These are phyloP conservation scores for Drosophila kanekoi DNA, from an alignment of 2,888 invertebrate species.

Conservation along the genomic window DNA sequence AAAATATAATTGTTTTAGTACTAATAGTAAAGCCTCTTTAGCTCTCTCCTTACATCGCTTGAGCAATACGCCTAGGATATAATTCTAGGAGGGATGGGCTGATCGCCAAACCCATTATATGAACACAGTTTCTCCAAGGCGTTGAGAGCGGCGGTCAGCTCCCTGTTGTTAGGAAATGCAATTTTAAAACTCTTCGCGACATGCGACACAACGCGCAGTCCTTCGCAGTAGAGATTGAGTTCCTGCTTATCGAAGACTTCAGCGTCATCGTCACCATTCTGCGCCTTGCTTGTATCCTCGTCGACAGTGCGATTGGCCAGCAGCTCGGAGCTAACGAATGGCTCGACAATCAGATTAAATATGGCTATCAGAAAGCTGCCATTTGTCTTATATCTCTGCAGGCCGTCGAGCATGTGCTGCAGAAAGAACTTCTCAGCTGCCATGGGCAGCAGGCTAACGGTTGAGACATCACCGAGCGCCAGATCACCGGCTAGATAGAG, in stretches of 20 bases:
- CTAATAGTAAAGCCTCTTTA: slow-evolving; percentile 2
- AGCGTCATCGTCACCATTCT: slow-evolving; percentile 7
- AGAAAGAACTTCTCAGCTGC: slow-evolving; percentile 75
- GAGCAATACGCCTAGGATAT: neutral
- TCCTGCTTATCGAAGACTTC: slow-evolving; percentile 83
- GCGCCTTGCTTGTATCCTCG: neutral
- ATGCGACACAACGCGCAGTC: slow-evolving; percentile 69
- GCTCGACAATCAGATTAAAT: slow-evolving; percentile 73
- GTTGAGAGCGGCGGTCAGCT: slow-evolving; percentile 46
- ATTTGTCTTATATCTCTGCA: slow-evolving; percentile 51
- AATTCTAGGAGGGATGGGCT: neutral
- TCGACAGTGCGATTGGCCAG: slow-evolving; percentile 29
- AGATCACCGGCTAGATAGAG: neutral
- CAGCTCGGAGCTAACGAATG: slow-evolving; percentile 47
- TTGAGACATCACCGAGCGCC: neutral
- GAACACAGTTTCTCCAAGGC: slow-evolving; percentile 11
- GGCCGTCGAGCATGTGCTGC: slow-evolving; percentile 54
- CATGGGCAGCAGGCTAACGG: slow-evolving; percentile 57
- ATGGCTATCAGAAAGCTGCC: slow-evolving; percentile 67
- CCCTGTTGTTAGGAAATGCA: slow-evolving; percentile 60
- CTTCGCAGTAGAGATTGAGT: slow-evolving; percentile 82
- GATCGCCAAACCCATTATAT: neutral
- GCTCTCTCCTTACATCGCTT: neutral
- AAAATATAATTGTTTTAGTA: neutral
- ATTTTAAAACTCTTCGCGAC: slow-evolving; percentile 60